These are phyloP conservation scores for Sitophilus oryzae DNA, from an alignment of 1,140 invertebrate genomes.

Conservation along the genomic window DNA sequence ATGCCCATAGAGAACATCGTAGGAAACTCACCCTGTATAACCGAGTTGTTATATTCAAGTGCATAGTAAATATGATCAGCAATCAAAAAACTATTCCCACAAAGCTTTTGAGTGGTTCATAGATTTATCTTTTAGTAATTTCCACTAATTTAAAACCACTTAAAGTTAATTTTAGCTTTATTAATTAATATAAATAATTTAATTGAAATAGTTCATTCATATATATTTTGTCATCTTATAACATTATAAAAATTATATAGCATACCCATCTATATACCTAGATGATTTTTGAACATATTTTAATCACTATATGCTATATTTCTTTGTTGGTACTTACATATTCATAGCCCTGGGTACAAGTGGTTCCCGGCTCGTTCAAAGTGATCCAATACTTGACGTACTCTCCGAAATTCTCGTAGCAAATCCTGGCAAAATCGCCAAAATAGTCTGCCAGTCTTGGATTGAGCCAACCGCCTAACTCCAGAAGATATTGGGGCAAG, in stretches of 20 bases:
- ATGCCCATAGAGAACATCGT: no score
- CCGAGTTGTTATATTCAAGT: not conserved
- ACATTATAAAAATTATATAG: no score
- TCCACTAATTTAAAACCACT: no score
- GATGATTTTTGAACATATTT: no score
- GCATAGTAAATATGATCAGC: not conserved
- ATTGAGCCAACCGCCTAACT: conserved; percentile 61
- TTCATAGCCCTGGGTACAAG: conserved; percentile 20
- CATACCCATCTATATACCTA: no score
- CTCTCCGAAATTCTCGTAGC: conserved; percentile 24
- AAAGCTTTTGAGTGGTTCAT: not conserved
- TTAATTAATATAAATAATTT: no score
- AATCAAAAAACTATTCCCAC: not conserved
- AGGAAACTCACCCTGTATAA: no score
- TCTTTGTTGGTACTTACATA: not conserved
- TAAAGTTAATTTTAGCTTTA: no score
- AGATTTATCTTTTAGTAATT: no score
- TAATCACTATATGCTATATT: no score
- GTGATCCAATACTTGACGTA: conserved; percentile 48
- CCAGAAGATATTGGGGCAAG: conserved; percentile 56
- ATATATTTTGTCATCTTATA: no score
- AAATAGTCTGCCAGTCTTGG: conserved; percentile 53
- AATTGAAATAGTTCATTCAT: no score
- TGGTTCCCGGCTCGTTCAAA: conserved; percentile 45
- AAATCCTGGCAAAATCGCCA: conserved; percentile 37